Base-by-base conservation (phyloP, 2,888 invertebrate species). In the Plebejus argus region DNA sequence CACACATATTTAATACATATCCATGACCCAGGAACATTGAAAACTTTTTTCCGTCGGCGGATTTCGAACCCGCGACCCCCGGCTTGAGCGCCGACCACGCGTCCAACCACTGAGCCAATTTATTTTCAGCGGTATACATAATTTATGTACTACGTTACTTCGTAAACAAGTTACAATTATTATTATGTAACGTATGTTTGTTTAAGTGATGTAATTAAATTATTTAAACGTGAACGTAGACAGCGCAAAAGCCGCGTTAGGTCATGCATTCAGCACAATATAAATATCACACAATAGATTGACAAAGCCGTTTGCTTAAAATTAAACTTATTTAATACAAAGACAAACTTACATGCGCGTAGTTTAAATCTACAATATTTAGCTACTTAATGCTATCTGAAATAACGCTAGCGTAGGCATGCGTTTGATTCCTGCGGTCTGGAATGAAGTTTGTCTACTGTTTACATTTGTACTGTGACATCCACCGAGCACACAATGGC, bases 401-500 rank as follows among this genome's bases (percentile, higher is more conserved):
- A 53, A 53, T 15, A 12, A 15, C 15, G 49, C 18, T 18, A 18
- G 5, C 18, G 53, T 18, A 18, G 5, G 18, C 53, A 10, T 8
- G 39, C 39, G 10, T 10, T 10, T 39, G 39, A 39, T 45, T 45
- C 45, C 45, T 2, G 45, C 10, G 3, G 45, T 12, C 45, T 12
- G 12, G 18, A 53, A 53, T 53, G 53, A 49, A 53, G 53, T 18
- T 15, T 5, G 18, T 53, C 53, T 53, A 18, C 53, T 18, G 53
- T 18, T 18, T 53, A 18, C 5, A 53, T 53, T 53, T 53, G 18
- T 18, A 53, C 12, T 53, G 18, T 71, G 33, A 35, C n/a, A 49
- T 28, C 66, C 77, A 76, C 28, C 61, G 61, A 66, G 61, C 77
- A 79, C 79, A 82, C 78, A 81, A 79, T 80, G 78, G 72, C 85